Conservation (phyloP, 1,140 invertebrate genomes). For the Arctopsyche grandis region DNA sequence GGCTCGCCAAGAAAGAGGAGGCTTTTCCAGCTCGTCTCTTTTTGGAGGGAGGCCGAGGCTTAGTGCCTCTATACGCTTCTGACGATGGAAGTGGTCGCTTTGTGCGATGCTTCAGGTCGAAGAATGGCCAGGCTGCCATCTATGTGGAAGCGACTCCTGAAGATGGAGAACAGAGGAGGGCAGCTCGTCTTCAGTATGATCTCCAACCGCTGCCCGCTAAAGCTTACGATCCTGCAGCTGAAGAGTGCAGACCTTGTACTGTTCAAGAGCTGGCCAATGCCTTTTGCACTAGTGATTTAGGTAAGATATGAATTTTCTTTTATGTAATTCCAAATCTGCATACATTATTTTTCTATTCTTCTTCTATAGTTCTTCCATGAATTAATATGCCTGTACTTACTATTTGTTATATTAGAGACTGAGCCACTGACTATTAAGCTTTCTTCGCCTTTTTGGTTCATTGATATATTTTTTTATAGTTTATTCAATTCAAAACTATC, state of each 20-base stretch:
- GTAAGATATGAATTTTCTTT: slow-evolving; percentile 64
- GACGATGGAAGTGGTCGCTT: slow-evolving; percentile 70
- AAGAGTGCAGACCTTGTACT: slow-evolving; percentile 82
- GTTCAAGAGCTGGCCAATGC: slow-evolving; percentile 78
- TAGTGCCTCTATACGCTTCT: slow-evolving; percentile 72
- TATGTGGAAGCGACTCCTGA: slow-evolving; percentile 72
- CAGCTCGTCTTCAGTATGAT: slow-evolving; percentile 75
- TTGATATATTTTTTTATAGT: too few relatives aligned
- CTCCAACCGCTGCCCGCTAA: slow-evolving; percentile 67
- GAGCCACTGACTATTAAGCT: not conserved
- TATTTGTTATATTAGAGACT: not conserved
- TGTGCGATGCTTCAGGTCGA: slow-evolving; percentile 75
- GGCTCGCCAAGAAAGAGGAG: slow-evolving; percentile 47
- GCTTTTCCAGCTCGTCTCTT: slow-evolving; percentile 73
- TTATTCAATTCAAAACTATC: too few relatives aligned
- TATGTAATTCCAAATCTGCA: not conserved
- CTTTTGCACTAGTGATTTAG: slow-evolving; percentile 84
- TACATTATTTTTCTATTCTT: not conserved
- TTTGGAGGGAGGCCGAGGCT: slow-evolving; percentile 72
- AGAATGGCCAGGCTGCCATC: slow-evolving; percentile 74
- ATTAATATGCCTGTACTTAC: not conserved
- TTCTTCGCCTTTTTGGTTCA: too few relatives aligned
- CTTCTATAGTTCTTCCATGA: not conserved
- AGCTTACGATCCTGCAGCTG: slow-evolving; percentile 69
- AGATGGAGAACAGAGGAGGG: slow-evolving; percentile 61